Percentiles rank a stretch among this genome's conserved stretches.
Evolutionary conservation across 92 coral and sea anemone genomes (phyloP).

Genomic region (Umimayanthus chanpuru): DNA sequence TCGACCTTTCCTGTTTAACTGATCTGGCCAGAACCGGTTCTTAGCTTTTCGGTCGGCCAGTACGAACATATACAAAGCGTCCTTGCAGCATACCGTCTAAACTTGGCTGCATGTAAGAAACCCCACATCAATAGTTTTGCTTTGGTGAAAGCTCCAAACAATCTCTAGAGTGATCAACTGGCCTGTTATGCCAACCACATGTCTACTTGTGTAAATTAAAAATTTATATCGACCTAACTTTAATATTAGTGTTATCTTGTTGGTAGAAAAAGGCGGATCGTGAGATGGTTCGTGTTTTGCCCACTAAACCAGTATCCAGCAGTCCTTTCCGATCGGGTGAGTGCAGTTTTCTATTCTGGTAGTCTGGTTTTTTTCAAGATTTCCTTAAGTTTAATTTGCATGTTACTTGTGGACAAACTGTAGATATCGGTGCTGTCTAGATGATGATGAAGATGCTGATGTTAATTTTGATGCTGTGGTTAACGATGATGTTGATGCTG

Average conservation of each 20-base stretch:
- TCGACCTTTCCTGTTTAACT: too few species aligned
- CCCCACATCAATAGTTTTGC: neutral
- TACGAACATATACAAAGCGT: too few species aligned
- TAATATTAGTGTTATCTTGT: neutral
- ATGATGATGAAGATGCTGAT: neutral
- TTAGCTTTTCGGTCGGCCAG: too few species aligned
- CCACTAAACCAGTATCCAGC: neutral
- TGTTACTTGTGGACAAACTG: too few species aligned
- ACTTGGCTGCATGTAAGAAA: neutral
- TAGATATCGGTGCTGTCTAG: too few species aligned
- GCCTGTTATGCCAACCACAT: neutral
- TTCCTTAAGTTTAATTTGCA: neutral
- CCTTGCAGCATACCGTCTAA: neutral
- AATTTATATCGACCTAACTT: neutral
- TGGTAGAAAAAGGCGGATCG: conserved; percentile 26
- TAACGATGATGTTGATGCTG: neutral
- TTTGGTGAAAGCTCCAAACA: neutral
- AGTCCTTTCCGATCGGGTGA: conserved; percentile 38
- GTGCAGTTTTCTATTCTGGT: neutral
- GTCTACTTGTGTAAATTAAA: neutral
- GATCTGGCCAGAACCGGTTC: too few species aligned
- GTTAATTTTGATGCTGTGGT: neutral
- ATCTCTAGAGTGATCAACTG: neutral
- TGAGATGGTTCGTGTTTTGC: conserved; percentile 14
- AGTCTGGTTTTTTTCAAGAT: neutral